Percentiles rank a stretch among this genome's conserved stretches.
Conservation (phyloP, 2,888 invertebrate genomes). For the Anodontia alba region DNA sequence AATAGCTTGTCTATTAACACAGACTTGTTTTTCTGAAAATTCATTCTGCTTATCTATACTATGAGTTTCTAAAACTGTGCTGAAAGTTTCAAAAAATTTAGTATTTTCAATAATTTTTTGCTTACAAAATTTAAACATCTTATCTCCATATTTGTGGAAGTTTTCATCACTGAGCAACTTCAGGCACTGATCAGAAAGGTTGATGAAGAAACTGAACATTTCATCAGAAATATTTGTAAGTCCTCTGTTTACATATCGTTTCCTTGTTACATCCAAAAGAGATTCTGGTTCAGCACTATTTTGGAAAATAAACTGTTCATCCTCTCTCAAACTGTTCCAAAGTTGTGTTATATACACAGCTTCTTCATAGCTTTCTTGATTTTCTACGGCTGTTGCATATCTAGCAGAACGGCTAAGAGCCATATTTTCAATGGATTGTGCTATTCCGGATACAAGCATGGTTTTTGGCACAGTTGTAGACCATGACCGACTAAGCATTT, state of each 20-base stretch:
- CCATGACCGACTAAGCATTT: no score
- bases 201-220: conserved; percentile 39
- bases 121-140: conserved; percentile 38
- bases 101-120: conserved; percentile 6
- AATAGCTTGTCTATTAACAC: background rate
- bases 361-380: conserved; percentile 28
- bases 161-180: conserved; percentile 28
- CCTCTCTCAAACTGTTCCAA: conserved; percentile 32
- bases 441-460: no score
- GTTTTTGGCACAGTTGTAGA: no score
- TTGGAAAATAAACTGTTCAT: conserved; percentile 34
- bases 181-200: conserved; percentile 36
- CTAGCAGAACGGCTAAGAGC: no score
- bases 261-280: conserved; percentile 36
- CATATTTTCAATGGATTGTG: no score
- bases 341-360: conserved; percentile 31
- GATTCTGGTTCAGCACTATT: conserved; percentile 43
- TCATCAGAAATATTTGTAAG: conserved; percentile 45
- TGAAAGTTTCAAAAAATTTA: conserved; percentile 22
- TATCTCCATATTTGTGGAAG: conserved; percentile 36
- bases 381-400: conserved; percentile 23
- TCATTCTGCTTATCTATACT: conserved; percentile 1
- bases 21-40: conserved; percentile 15
- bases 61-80: conserved; percentile 1
- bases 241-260: conserved; percentile 47